Evolutionary conservation across 2,113 vertebrate species (phyloP).

Genomic region (Cephalophus harveyi): DNA sequence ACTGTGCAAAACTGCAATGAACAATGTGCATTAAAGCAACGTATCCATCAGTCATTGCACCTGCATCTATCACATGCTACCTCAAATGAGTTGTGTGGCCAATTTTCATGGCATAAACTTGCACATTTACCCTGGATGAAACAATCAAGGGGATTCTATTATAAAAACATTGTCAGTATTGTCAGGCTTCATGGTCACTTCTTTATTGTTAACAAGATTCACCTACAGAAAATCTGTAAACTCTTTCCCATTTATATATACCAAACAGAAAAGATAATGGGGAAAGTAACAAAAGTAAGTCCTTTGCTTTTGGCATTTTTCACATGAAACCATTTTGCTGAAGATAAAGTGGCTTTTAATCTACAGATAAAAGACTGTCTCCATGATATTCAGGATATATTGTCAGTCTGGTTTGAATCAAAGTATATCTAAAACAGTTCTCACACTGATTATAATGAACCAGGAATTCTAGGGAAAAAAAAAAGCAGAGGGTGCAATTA

Average conservation of each 20-base stretch:
- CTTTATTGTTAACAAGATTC: neutral
- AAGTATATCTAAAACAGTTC: neutral
- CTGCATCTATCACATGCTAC: neutral
- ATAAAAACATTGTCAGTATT: neutral
- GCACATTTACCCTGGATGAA: neutral
- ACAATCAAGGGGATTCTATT: neutral
- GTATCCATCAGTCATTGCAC: neutral
- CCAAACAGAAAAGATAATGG: neutral
- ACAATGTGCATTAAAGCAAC: no score
- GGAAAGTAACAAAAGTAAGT: neutral
- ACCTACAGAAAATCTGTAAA: neutral
- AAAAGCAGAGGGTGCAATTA: neutral
- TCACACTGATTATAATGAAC: neutral
- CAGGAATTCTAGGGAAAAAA: no score
- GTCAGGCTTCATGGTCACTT: neutral
- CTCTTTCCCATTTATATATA: neutral
- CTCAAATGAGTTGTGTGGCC: neutral
- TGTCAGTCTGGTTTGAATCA: neutral
- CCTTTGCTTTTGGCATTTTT: neutral
- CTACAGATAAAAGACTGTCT: neutral
- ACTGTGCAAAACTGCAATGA: neutral
- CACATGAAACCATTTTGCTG: neutral
- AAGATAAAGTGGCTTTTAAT: neutral
- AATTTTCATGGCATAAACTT: neutral
- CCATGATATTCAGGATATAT: neutral